Conservation (phyloP, 1,140 invertebrate genomes). For the Drosophila cardini region DNA sequence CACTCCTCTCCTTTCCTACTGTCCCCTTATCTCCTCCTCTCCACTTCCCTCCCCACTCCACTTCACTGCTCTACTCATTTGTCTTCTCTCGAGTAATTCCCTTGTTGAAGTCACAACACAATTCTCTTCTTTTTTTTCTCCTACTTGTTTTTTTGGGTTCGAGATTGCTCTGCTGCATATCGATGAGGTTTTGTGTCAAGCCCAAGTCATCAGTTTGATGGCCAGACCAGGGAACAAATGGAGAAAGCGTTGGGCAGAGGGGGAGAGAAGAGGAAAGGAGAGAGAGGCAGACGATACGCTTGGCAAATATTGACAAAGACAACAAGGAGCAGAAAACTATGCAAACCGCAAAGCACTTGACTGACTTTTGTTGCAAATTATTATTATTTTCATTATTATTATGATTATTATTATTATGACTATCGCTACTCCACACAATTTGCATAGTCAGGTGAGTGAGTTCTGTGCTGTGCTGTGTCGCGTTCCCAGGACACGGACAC, state of each 20-base stretch:
- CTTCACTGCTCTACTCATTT: not conserved
- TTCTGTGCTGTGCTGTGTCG: constrained; percentile 10
- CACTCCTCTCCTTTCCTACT: not conserved
- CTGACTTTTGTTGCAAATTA: constrained; percentile 80
- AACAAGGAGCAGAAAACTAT: constrained; percentile 43
- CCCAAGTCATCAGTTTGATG: constrained; percentile 54
- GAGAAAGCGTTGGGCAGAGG: not conserved
- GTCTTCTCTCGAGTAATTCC: not conserved
- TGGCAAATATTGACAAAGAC: constrained; percentile 74
- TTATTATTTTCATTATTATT: constrained; percentile 64
- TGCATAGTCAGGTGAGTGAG: constrained; percentile 55
- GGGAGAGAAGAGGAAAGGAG: not conserved
- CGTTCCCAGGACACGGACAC: constrained; percentile 50
- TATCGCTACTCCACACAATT: constrained; percentile 45
- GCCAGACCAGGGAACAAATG: constrained; percentile 23
- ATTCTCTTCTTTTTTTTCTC: not conserved
- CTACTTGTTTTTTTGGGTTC: constrained; percentile 18
- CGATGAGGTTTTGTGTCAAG: constrained; percentile 50
- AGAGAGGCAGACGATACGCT: not conserved
- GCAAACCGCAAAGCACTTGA: constrained; percentile 63
- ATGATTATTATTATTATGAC: constrained; percentile 49
- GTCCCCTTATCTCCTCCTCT: no score
- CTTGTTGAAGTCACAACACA: not conserved
- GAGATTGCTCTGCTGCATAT: constrained; percentile 68
- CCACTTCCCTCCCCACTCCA: not conserved